Evolutionary conservation across 2,797 vertebrate genomes (phyloP), one percentile per base, ranked within the genome.

Genomic region (Podarcis lilfordi): DNA sequence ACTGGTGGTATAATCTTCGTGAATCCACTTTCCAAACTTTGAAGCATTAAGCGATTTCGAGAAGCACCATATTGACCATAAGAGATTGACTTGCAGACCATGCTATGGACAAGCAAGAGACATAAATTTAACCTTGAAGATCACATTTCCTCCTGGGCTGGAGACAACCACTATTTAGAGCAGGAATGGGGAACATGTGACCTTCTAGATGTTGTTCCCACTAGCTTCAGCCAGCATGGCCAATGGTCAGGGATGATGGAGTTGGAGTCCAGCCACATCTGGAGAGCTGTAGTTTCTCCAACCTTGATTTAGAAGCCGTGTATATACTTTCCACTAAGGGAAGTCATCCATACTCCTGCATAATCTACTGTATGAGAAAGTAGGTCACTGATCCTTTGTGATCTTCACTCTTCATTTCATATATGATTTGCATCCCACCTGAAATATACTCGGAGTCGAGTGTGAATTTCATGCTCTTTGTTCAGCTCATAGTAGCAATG

Each of bases 21-120:
- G 45, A 59, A 7, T 59, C 15, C 55, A 66, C 25, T 59, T 77
- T 55, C 71, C 23, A 75, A 79, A 71, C 75, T 32, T 59, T 64
- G 59, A 21, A 84, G 85, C 0, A 29, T 15, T 0, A 0, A 2
- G 32, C 13, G 9, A 21, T 37, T 1, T 84, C 72, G 37, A 89
- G 86, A 89, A 29, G 29, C 27, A 29, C n/a, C 29, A 69, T 40
- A 69, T 32, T 40, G 59, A 59, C 29, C 78, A 29, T 82, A 66
- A 43, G 2, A 19, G 7, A 74, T 35, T 21, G 19, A 37, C 32
- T 25, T 74, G 71, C 32, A 74, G 71, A 17, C 7, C 71, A 74
- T 3, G 8, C 71, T 37, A 35, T 75, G 40, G 76, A 45, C 45
- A 74, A 74, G 59, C 76, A 45, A 29, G 19, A 61, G 8, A 29